Evolutionary conservation across 2,888 invertebrate species (phyloP).

Genomic region (Globia sparganii): DNA sequence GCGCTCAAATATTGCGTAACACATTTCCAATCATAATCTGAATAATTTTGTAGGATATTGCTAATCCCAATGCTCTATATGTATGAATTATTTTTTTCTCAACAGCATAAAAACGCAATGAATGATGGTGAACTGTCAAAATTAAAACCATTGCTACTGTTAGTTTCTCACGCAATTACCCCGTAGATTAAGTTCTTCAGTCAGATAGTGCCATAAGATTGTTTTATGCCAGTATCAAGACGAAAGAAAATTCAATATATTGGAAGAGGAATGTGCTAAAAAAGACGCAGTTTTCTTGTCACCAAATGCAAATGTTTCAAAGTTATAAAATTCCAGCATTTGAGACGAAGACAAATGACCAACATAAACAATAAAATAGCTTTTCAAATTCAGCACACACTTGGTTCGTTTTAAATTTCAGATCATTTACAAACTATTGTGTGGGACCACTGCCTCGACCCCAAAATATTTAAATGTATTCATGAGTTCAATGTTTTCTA

Average conservation of each 20-base stretch:
- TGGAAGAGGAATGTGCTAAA: not conserved
- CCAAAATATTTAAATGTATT: slow-evolving; percentile 76
- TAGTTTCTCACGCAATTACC: not conserved
- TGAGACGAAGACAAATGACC: slow-evolving; percentile 36
- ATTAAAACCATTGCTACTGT: not conserved
- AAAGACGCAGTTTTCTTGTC: not conserved
- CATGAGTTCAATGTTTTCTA: slow-evolving; percentile 66
- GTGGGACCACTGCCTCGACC: slow-evolving; percentile 50
- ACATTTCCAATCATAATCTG: not conserved
- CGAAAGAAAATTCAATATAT: not conserved
- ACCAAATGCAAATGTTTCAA: not conserved
- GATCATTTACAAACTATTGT: slow-evolving; percentile 69
- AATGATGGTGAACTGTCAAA: not conserved
- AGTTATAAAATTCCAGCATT: slow-evolving; percentile 5
- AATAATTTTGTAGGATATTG: not conserved
- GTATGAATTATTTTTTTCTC: not conserved
- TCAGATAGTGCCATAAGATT: not conserved
- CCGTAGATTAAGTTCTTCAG: not conserved
- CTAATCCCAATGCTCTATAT: not conserved
- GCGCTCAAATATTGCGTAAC: not conserved
- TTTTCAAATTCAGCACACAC: slow-evolving; percentile 48
- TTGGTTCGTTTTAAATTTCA: slow-evolving; percentile 67
- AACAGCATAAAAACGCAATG: not conserved
- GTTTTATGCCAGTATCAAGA: not conserved
- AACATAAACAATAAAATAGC: slow-evolving; percentile 41